phyloP scores from a whole-genome alignment of 2,888 invertebrate genomes.

The Cloeon dipterum region DNA sequence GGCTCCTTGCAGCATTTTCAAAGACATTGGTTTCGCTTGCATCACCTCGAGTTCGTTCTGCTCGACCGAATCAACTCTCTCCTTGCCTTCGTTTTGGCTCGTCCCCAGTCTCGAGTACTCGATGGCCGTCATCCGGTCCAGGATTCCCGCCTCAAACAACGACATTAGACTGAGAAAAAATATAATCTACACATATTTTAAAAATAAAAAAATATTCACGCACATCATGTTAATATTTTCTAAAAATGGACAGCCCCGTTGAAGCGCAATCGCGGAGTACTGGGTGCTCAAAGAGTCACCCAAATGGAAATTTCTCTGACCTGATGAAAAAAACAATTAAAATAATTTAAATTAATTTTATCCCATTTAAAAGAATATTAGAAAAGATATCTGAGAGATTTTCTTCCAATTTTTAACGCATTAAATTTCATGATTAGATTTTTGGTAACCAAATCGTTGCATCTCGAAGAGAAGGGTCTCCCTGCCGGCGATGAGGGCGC shows the following conservation, averaged over 20 bases:
- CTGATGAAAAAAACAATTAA: conserved; percentile 24
- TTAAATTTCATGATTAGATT: too few relatives aligned
- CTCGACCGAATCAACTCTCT: conserved; percentile 9
- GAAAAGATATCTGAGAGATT: too few relatives aligned
- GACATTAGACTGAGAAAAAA: conserved; percentile 33
- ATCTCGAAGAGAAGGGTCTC: conserved; percentile 55
- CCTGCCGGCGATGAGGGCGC: conserved; percentile 45
- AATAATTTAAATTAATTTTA: too few relatives aligned
- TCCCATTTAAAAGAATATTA: too few relatives aligned
- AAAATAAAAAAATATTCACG: too few relatives aligned
- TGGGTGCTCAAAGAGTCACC: conserved; percentile 55
- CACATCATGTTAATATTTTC: conserved; percentile 53
- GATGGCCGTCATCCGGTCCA: conserved; percentile 51
- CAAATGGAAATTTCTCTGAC: conserved; percentile 41
- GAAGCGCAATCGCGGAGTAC: conserved; percentile 54
- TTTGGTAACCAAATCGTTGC: conserved; percentile 52
- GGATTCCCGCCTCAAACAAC: conserved; percentile 50
- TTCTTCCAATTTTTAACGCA: too few relatives aligned
- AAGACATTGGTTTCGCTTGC: conserved; percentile 29
- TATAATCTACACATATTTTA: neutral
- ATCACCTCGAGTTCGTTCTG: conserved; percentile 5
- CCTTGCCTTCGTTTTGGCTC: neutral
- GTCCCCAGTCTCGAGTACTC: conserved; percentile 44
- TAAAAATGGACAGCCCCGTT: conserved; percentile 49
- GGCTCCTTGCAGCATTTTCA: conserved; percentile 48